Evolutionary conservation across 2,113 vertebrate genomes (phyloP).

Genomic region (Myxocyprinus asiaticus): DNA sequence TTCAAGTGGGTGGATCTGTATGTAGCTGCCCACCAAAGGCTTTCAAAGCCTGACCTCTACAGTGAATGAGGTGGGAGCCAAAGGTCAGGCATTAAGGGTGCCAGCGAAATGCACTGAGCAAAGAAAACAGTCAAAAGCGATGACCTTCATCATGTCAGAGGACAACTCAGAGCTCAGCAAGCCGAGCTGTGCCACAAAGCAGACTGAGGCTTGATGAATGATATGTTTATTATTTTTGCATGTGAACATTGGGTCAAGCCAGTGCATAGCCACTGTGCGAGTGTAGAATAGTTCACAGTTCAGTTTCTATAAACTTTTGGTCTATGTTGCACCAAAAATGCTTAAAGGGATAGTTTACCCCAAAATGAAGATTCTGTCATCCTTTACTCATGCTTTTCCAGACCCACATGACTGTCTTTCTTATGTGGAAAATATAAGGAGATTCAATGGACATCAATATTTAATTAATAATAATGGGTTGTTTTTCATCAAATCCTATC

Average conservation of each 20-base stretch:
- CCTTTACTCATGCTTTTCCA: no score
- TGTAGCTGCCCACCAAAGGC: constrained; percentile 45
- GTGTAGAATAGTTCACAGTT: background rate
- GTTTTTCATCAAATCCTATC: no score
- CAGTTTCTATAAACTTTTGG: background rate
- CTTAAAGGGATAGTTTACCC: no score
- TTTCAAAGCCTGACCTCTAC: constrained; percentile 27
- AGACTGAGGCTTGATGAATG: background rate
- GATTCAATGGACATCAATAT: no score
- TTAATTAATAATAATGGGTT: no score
- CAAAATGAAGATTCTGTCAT: no score
- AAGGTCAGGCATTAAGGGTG: constrained; percentile 31
- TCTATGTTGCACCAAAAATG: no score
- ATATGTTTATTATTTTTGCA: background rate
- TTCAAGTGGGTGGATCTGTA: constrained; percentile 10
- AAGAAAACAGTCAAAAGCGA: background rate
- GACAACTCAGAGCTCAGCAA: background rate
- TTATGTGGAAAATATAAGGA: no score
- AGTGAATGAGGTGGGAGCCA: constrained; percentile 39
- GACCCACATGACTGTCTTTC: no score
- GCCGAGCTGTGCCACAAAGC: constrained; percentile 4
- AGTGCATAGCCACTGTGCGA: background rate
- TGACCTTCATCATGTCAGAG: constrained; percentile 35
- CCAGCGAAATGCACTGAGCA: constrained; percentile 23
- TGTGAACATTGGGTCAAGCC: background rate